Evolutionary conservation across 2,888 invertebrate species (phyloP), one percentile per base, ranked within the genome.

Genomic region (Eutolmus rufibarbis): DNA sequence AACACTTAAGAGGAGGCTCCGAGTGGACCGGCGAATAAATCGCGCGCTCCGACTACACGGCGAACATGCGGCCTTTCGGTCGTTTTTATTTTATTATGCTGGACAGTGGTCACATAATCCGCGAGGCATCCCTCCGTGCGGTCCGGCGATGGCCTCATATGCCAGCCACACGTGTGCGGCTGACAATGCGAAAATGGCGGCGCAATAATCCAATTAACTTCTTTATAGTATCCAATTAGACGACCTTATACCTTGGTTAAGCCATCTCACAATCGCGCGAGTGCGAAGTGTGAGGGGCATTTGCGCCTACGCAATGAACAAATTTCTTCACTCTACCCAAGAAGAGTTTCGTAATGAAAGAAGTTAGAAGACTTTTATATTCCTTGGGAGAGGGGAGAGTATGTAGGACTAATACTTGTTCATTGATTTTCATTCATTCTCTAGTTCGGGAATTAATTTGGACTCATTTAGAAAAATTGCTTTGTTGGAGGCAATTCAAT

Each of bases 181-280:
- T 46, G 51, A 88, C 86, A 51, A 66, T 78, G 87, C 86, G 86
- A 85, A 89, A 78, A 88, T 89, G 88, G 88, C 87, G 88, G 87
- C 87, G 89, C 89, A 89, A 89, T 89, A 89, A 89, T 89, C 89
- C 89, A 89, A 89, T 89, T 89, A 89, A 87, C 85, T 88, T 89
- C 87, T 89, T 40, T 89, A 86, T 86, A 85, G 88, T 89, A 89
- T 89, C 89, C 89, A 89, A 89, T 89, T 89, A 89, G 89, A 87
- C 89, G 89, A 89, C 89, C 89, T 89, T 89, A 89, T 89, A 89
- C 88, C 89, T 89, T 89, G 87, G 89, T 88, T 88, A 78, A 66
- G 77, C 40, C 37, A 37, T 34, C 23, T 66, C 23, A 19, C 23
- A 66, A 19, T 66, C 66, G 12, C 19, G 14, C 28, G 19, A 66